Evolutionary conservation across 1,140 invertebrate genomes (phyloP), one percentile per base, ranked within the genome.

Genomic region (Uloborus diversus): DNA sequence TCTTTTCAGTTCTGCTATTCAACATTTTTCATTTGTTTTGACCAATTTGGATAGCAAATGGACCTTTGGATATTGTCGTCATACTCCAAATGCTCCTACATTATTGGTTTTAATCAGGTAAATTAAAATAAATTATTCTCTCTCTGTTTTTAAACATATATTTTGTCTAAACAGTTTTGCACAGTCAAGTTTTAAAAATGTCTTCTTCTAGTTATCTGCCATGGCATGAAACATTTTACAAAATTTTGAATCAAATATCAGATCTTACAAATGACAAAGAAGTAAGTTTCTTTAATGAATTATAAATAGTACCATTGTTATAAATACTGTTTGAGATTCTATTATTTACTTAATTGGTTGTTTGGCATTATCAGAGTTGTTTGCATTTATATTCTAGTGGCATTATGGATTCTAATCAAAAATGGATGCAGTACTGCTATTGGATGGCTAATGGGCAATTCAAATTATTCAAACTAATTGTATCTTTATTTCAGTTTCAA

Each of bases 221-320:
- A 80, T 98, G 96, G 96, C 96, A 97, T 86, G 95, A 97, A 88
- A 92, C 93, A 83, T 97, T 98, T 89, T 96, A 96, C 86, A 95
- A 94, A 61, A 81, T 89, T 30, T 84, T 89, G 5, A 84, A 88
- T 83, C 83, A 85, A 33, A 81, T 89, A 56, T 85, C 87, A 1
- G 86, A 87, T 73, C 84, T 89, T 57, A 84, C 82, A 20, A 78
- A 73, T 61, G 59, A 66, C 4, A 78, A 81, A 66, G 75, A 85
- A 33, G 84, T 82, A 49, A 81, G 59, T 65, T 30, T 53, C 11
- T 13, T 53, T 53, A 17, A 20, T 7, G n/a, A n/a, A n/a, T n/a
- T n/a, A n/a, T n/a, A n/a, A n/a, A n/a, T n/a, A n/a, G n/a, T n/a
- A n/a, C n/a, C n/a, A n/a, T n/a, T n/a, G n/a, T n/a, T n/a, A n/a